Evolutionary conservation across 1,140 invertebrate genomes (phyloP).

Genomic region (Chironomus tepperi): DNA sequence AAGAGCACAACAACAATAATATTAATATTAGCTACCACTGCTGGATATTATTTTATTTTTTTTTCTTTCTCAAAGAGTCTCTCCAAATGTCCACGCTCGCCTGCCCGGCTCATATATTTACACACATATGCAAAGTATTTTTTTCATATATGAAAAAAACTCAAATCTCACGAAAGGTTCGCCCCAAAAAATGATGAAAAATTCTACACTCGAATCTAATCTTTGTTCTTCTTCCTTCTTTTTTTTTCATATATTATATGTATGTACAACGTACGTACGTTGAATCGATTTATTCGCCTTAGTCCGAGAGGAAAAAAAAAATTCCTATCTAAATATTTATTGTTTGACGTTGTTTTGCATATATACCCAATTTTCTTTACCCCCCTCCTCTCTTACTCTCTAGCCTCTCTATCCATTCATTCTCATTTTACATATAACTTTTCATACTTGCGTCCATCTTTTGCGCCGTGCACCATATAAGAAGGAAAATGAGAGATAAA

Average conservation of each 20-base stretch:
- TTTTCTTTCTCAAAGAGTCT: neutral
- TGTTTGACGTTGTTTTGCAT: slow-evolving; percentile 21
- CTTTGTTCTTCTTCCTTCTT: neutral
- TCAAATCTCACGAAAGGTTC: neutral
- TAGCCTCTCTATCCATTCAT: neutral
- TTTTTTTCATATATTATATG: neutral
- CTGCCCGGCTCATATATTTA: neutral
- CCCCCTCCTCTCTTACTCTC: neutral
- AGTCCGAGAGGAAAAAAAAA: neutral
- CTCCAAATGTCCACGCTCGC: neutral
- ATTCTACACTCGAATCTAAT: neutral
- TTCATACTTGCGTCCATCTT: neutral
- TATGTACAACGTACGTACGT: neutral
- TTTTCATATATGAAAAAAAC: neutral
- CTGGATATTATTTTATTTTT: too few species aligned
- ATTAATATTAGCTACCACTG: too few species aligned
- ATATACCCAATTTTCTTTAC: slow-evolving; percentile 18
- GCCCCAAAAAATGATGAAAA: neutral
- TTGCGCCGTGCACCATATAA: neutral
- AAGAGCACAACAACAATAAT: neutral
- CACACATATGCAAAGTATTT: neutral
- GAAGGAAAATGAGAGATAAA: neutral
- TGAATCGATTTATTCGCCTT: slow-evolving; percentile 16
- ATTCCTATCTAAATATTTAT: slow-evolving; percentile 18
- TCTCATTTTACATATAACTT: neutral